These are phyloP conservation scores for Clinocottus analis DNA, from an alignment of 2,113 vertebrate genomes.

Conservation along the genomic window DNA sequence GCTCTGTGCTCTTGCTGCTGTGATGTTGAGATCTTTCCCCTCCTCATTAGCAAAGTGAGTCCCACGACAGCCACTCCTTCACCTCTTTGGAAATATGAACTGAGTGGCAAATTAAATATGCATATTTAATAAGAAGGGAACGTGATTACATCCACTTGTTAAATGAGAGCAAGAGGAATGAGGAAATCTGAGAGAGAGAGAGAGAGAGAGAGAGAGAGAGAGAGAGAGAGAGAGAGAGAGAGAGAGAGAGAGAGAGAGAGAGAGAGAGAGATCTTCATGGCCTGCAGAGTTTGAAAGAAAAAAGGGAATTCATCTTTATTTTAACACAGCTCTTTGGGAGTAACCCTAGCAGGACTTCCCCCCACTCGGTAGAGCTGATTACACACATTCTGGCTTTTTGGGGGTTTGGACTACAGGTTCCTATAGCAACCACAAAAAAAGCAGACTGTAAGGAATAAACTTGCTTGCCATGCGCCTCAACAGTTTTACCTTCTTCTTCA, in stretches of 20 bases:
- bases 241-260: no score
- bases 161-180: conserved; percentile 47
- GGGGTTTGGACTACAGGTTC: conserved; percentile 56
- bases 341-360: conserved; percentile 56
- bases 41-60: conserved; percentile 60
- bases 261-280: conserved; percentile 44
- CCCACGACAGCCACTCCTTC: conserved; percentile 62
- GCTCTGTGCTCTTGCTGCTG: conserved; percentile 5
- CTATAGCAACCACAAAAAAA: conserved; percentile 67
- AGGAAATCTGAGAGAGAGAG: conserved; percentile 32
- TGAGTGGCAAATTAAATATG: conserved; percentile 66
- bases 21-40: conserved; percentile 17
- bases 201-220: conserved; percentile 28
- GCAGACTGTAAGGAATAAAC: conserved; percentile 40
- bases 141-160: conserved; percentile 64
- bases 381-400: conserved; percentile 45
- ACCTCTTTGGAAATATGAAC: conserved; percentile 60
- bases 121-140: conserved; percentile 71
- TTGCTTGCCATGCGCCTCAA: conserved; percentile 28
- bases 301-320: conserved; percentile 82
- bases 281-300: conserved; percentile 66
- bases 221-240: no score
- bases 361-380: conserved; percentile 58
- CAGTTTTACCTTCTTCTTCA: conserved; percentile 43
- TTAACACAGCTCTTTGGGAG: conserved; percentile 66